A percentile compares a stretch with the other conserved stretches of the same genome.
Evolutionary conservation across 2,113 vertebrate species (phyloP).

Genomic region (Phaethornis superciliosus): DNA sequence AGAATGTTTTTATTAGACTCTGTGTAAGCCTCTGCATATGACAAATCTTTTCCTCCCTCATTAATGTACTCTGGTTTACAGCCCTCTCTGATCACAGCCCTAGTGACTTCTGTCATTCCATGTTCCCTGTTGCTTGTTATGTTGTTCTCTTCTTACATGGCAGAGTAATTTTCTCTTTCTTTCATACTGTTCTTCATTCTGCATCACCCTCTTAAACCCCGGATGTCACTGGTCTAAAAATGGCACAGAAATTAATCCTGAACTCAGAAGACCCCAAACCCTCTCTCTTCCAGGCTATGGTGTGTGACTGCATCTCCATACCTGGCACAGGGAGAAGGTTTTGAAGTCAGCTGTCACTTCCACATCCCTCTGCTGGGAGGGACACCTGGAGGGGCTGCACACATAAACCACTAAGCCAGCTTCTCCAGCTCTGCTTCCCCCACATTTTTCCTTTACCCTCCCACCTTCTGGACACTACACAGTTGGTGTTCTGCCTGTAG

Average conservation of each 20-base stretch:
- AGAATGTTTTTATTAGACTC: neutral
- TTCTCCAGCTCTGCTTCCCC: neutral
- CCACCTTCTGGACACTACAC: neutral
- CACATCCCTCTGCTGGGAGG: neutral
- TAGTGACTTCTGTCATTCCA: neutral
- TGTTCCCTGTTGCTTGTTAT: neutral
- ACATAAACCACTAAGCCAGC: neutral
- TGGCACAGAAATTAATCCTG: conserved; percentile 3
- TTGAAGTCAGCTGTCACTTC: neutral
- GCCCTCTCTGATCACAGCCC: neutral
- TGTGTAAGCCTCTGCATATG: neutral
- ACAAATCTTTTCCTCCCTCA: neutral
- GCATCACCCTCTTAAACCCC: neutral
- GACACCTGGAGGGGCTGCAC: neutral
- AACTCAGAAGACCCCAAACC: neutral
- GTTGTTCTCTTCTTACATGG: neutral
- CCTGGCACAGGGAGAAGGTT: neutral
- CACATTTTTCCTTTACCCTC: neutral
- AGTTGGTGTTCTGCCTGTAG: neutral
- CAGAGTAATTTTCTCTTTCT: conserved; percentile 29
- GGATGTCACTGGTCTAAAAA: conserved; percentile 14
- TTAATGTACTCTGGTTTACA: conserved; percentile 3
- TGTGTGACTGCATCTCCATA: neutral
- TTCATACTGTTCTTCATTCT: neutral
- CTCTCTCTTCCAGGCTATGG: neutral